Conservation (phyloP, 2,888 invertebrate species). For the Xylophagus ater region DNA sequence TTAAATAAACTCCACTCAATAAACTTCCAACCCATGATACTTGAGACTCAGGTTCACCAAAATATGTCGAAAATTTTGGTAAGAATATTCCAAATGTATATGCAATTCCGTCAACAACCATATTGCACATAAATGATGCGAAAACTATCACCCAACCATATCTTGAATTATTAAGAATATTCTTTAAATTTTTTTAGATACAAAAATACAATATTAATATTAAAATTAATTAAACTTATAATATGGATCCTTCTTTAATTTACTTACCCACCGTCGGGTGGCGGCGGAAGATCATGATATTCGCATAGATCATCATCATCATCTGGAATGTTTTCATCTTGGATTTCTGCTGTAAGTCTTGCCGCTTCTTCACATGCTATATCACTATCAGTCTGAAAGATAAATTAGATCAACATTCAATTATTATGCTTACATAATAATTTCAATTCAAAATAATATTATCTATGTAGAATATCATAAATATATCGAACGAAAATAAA, state of each 20-base stretch:
- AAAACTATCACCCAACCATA: constrained; percentile 91
- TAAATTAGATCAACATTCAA: no score
- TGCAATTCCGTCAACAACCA: constrained; percentile 97
- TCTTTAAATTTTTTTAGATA: background rate
- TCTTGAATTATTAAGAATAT: constrained; percentile 34
- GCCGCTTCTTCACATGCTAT: constrained; percentile 76
- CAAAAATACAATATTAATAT: no score
- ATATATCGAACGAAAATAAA: no score
- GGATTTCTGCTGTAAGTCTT: constrained; percentile 53
- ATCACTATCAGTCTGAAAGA: constrained; percentile 66
- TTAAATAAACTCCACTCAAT: constrained; percentile 89
- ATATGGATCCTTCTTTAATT: constrained; percentile 37
- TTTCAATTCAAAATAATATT: no score
- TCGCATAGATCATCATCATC: constrained; percentile 56
- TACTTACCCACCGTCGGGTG: constrained; percentile 85
- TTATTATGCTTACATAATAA: no score
- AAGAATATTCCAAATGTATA: constrained; percentile 95
- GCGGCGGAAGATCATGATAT: constrained; percentile 70
- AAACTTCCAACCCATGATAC: constrained; percentile 92
- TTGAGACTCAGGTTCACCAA: constrained; percentile 74
- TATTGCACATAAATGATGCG: constrained; percentile 94
- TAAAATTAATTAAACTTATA: background rate
- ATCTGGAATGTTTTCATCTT: constrained; percentile 50
- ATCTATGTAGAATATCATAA: no score
- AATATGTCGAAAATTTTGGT: constrained; percentile 65